phyloP scores from a whole-genome alignment of 2,888 invertebrate genomes.

The Hirtodrosophila duncani region DNA sequence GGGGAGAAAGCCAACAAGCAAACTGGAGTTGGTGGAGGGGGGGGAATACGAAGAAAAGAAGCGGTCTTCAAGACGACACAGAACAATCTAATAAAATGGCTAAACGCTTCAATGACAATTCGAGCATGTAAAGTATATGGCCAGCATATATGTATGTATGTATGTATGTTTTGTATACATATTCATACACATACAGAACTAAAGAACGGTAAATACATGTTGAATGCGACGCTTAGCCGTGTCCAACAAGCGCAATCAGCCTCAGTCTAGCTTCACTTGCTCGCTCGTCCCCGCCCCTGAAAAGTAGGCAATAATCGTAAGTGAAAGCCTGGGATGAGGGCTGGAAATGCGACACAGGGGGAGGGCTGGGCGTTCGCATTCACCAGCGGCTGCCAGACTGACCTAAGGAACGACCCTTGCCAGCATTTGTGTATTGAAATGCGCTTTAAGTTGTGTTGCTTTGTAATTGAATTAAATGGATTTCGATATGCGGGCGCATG shows the following conservation, averaged over 20 bases:
- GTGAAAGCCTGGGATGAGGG: constrained; percentile 49
- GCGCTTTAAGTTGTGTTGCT: constrained; percentile 66
- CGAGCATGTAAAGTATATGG: constrained; percentile 69
- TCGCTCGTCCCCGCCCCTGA: constrained; percentile 10
- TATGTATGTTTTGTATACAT: too few species aligned
- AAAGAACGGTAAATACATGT: constrained; percentile 60
- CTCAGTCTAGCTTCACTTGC: constrained; percentile 15
- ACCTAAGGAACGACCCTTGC: constrained; percentile 12
- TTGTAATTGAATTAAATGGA: constrained; percentile 69
- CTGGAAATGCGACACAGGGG: background rate
- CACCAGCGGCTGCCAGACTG: constrained; percentile 43
- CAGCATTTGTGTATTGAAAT: constrained; percentile 44
- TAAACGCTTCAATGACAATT: constrained; percentile 75
- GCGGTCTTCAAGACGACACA: constrained; percentile 54
- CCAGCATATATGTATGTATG: constrained; percentile 10
- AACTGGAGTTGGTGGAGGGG: constrained; percentile 43
- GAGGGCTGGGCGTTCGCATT: constrained; percentile 8
- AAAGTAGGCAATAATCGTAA: constrained; percentile 71
- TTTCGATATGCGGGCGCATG: constrained; percentile 72
- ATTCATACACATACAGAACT: constrained; percentile 1
- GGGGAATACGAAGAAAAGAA: constrained; percentile 1
- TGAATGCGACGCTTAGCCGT: constrained; percentile 68
- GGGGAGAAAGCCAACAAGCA: constrained; percentile 2
- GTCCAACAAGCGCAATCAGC: constrained; percentile 57
- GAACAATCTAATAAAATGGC: constrained; percentile 75